A percentile compares a stretch with the other conserved stretches of the same genome.
These are phyloP conservation scores for Frieseomelitta varia DNA, from an alignment of 1,140 invertebrate genomes.

Conservation along the genomic window DNA sequence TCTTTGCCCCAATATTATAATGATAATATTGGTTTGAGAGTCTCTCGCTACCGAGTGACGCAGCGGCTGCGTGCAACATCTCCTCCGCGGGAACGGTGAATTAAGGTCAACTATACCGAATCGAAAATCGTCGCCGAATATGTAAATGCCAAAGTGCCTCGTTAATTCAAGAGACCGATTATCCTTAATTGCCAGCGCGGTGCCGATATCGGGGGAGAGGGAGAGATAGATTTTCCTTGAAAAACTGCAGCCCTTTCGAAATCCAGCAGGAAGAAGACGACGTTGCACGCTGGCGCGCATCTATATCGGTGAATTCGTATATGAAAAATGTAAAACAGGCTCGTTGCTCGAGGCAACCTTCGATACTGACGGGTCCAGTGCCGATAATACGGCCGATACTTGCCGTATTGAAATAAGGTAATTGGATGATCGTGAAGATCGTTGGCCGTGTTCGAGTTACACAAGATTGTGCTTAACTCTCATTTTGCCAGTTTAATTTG, in stretches of 20 bases:
- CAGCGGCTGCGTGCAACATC: no score
- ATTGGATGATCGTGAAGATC: no score
- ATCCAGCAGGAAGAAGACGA: background rate
- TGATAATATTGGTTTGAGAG: no score
- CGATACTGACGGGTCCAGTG: no score
- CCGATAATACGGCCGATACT: no score
- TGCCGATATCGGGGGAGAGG: background rate
- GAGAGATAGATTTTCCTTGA: background rate
- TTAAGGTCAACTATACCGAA: conserved; percentile 12
- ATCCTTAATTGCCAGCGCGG: conserved; percentile 27
- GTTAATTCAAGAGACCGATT: conserved; percentile 30
- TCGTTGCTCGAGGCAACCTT: conserved; percentile 37
- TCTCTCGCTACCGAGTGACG: no score
- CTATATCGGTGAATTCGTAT: background rate
- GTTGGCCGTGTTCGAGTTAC: no score
- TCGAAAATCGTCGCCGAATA: conserved; percentile 7
- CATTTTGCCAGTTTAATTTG: no score
- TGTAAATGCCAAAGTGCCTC: conserved; percentile 11
- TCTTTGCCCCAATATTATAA: no score
- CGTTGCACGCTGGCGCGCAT: background rate
- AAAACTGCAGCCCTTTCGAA: background rate
- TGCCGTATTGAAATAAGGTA: no score
- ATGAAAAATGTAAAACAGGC: conserved; percentile 47
- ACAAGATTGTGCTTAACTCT: no score
- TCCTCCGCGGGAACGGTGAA: background rate